These are phyloP conservation scores for Sylvilagus bachmani DNA, from an alignment of 2,113 vertebrate genomes.

Conservation along the genomic window DNA sequence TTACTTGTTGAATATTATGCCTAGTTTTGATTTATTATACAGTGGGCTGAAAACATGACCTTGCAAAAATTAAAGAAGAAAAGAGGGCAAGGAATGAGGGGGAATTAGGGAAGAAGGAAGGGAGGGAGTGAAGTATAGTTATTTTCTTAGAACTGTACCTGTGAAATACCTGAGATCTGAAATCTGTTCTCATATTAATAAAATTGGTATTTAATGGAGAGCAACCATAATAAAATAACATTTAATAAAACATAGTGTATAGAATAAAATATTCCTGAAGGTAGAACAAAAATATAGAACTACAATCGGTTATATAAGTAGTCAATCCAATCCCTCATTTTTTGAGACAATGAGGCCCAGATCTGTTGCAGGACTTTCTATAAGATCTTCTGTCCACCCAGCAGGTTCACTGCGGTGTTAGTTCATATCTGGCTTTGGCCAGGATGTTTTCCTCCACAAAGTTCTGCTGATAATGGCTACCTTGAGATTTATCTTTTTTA, in stretches of 20 bases:
- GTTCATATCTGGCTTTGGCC: neutral
- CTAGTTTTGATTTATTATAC: no score
- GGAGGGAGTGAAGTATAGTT: no score
- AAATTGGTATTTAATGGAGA: constrained; percentile 42
- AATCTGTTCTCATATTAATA: no score
- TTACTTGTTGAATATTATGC: no score
- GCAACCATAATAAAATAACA: constrained; percentile 54
- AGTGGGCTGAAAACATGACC: no score
- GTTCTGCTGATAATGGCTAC: neutral
- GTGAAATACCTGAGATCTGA: no score
- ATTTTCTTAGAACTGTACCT: no score
- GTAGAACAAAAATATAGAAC: neutral
- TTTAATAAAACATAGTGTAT: constrained; percentile 57
- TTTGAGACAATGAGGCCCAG: neutral
- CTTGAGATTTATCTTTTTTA: neutral
- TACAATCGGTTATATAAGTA: neutral
- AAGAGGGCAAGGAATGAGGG: no score
- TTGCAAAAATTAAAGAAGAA: no score
- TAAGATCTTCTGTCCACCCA: neutral
- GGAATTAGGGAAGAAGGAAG: no score
- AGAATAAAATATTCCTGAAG: constrained; percentile 30
- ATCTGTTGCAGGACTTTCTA: neutral
- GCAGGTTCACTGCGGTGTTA: neutral
- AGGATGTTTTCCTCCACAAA: neutral
- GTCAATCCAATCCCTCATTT: neutral